Conservation (phyloP, 2,888 invertebrate genomes). For the Parelbella ahira region DNA sequence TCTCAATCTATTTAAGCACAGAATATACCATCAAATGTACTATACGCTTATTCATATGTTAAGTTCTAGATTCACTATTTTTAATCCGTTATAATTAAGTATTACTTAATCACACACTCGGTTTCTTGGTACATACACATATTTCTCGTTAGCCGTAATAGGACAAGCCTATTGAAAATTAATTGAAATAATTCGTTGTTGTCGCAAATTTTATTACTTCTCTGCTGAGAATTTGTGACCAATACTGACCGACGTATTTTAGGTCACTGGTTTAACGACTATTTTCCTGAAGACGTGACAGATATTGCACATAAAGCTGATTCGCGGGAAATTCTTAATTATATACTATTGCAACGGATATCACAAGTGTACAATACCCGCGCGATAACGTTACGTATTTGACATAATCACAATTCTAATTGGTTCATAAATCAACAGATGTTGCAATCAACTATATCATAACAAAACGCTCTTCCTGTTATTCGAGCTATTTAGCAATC, state of each 20-base stretch:
- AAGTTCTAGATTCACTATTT: too few species aligned
- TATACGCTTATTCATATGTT: too few species aligned
- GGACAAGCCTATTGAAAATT: too few species aligned
- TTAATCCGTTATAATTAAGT: too few species aligned
- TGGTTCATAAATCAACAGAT: slow-evolving; percentile 12
- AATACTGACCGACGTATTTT: slow-evolving; percentile 19
- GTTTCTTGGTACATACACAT: too few species aligned
- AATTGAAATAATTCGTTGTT: too few species aligned
- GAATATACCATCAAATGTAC: too few species aligned
- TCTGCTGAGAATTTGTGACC: slow-evolving; percentile 3
- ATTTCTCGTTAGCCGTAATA: too few species aligned
- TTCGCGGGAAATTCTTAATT: slow-evolving; percentile 19
- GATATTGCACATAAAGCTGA: slow-evolving; percentile 20
- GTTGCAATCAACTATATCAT: background rate
- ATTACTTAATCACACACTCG: too few species aligned
- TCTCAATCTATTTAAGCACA: slow-evolving; percentile 8
- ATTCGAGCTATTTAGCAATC: background rate
- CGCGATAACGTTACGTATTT: slow-evolving; percentile 10
- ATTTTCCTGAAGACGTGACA: slow-evolving; percentile 29
- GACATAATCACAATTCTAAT: slow-evolving; percentile 18
- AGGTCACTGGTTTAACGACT: slow-evolving; percentile 29
- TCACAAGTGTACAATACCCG: slow-evolving; percentile 1
- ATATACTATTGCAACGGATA: slow-evolving; percentile 7
- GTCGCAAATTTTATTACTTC: too few species aligned
- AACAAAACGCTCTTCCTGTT: slow-evolving; percentile 1